Evolutionary conservation across 2,113 vertebrate genomes (phyloP), one percentile per base, ranked within the genome.

Genomic region (Gasterosteus aculeatus): DNA sequence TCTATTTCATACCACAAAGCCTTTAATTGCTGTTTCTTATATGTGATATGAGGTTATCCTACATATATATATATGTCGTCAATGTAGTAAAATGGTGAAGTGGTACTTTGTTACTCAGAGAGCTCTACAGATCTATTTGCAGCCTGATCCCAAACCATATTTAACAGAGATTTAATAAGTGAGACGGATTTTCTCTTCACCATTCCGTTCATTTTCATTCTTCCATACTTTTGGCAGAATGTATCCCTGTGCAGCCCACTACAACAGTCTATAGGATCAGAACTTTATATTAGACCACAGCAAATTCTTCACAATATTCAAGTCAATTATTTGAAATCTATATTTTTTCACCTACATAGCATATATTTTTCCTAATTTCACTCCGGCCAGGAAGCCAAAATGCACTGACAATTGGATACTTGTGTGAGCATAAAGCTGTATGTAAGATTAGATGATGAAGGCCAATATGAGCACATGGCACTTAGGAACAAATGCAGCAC

Each of bases 1-100:
- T 83, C 60, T 54, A 46, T 80, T 78, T 81, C 12, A 82, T 47
- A 57, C 12, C 26, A 56, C 39, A 69, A 75, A 80, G 67, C 75
- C 44, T 71, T 75, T 33, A 63, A 26, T 41, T 39, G 11, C 19
- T 65, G 46, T 5, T 60, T 65, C 3, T 10, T 38, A 69, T 56
- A 64, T 71, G 53, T 31, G 11, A 51, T 61, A 29, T 10, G 56
- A 60, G 10, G 16, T 58, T 57, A 38, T 7, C 5, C 35, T 6
- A 38, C 35, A 38, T 38, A 38, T 38, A 38, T 67, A 38, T 39
- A 19, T 61, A 46, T 54, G 54, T n/a, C 42, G n/a, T 56, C 61
- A 73, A 46, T 47, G 7, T 72, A 66, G 29, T 66, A 19, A 75
- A 72, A 54, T 62, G 38, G 14, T 16, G 16, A 49, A 19, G 11